phyloP scores from a whole-genome alignment of 2,797 vertebrate species.

The Gymnopithys bicolor region DNA sequence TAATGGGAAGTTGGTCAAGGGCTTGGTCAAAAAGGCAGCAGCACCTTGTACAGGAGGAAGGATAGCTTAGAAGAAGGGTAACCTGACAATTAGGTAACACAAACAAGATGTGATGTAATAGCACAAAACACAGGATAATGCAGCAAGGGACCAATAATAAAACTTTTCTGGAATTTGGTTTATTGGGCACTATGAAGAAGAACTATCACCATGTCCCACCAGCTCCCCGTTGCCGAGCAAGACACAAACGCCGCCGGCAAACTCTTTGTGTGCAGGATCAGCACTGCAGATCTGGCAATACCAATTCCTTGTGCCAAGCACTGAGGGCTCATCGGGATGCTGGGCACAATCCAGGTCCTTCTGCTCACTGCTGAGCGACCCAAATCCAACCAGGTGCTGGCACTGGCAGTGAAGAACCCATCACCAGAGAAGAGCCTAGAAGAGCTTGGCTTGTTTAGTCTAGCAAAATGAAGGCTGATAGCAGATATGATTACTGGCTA shows the following conservation, averaged over 20 bases:
- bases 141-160: background rate
- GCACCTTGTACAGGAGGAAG: background rate
- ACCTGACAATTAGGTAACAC: background rate
- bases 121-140: background rate
- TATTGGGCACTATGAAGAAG: rapidly evolving
- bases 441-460: slow-evolving; percentile 48
- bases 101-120: background rate
- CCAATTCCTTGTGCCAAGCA: background rate
- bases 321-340: background rate
- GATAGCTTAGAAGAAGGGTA: background rate
- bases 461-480: slow-evolving; percentile 43
- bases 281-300: rapidly evolving
- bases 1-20: background rate
- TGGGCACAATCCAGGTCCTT: background rate
- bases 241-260: rapidly evolving
- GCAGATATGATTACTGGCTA: slow-evolving; percentile 59
- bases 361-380: background rate
- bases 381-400: background rate
- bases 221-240: rapidly evolving
- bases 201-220: background rate
- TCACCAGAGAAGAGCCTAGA: background rate
- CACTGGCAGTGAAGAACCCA: slow-evolving; percentile 37
- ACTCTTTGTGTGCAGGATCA: rapidly evolving
- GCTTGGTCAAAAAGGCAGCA: background rate
- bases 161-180: background rate